Conservation (phyloP, 2,113 vertebrate genomes). For the Pan troglodytes region NHGRI_mPanTro3-v2.1_pri NC_072408.2:113481001-113481500, state of each 20-base stretch:
- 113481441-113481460: constrained; percentile 99
- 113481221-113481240: constrained; percentile 15
- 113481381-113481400: constrained; percentile 99
- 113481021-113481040: too few species aligned
- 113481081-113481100: neutral
- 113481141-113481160: neutral
- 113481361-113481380: constrained; percentile 99
- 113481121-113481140: neutral
- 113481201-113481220: neutral
- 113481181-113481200: neutral
- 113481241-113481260: neutral
- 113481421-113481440: constrained; percentile 99
- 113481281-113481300: constrained; percentile 81
- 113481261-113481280: constrained; percentile 72
- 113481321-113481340: constrained; percentile 89
- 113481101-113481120: neutral
- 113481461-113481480: constrained; percentile 99
- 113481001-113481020: neutral
- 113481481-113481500: constrained; percentile 94
- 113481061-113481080: neutral
- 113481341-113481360: constrained; percentile 96
- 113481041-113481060: neutral
- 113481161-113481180: neutral
- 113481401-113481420: constrained; percentile 99
- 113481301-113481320: constrained; percentile 90